phyloP scores from a whole-genome alignment of 2,888 invertebrate species.

The Galeopsomyia nigrocyanea region DNA sequence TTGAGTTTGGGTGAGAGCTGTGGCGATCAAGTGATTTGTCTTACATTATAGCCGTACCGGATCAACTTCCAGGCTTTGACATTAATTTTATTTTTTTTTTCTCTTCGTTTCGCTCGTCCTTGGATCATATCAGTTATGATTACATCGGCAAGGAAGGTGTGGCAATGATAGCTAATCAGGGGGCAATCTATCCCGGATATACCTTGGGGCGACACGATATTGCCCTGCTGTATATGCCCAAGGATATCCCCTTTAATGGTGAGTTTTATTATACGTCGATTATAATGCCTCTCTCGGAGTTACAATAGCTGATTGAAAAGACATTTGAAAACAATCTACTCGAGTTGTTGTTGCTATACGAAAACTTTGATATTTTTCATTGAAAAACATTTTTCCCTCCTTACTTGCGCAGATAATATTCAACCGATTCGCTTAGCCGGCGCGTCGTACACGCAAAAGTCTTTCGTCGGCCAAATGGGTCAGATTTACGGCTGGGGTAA shows the following conservation, averaged over 20 bases:
- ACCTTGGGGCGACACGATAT: conserved; percentile 49
- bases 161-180: conserved; percentile 50
- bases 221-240: conserved; percentile 53
- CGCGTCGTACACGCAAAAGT: not conserved
- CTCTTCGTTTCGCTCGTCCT: not conserved
- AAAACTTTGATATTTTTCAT: not conserved
- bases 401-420: conserved; percentile 46
- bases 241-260: conserved; percentile 53
- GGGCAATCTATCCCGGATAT: conserved; percentile 50
- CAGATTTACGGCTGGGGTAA: conserved; percentile 54
- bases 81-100: not conserved
- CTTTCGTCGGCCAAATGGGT: conserved; percentile 22
- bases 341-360: too few species aligned
- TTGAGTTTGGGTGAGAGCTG: conserved; percentile 39
- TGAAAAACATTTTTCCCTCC: not conserved
- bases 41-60: not conserved
- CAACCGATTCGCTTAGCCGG: conserved; percentile 49
- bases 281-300: too few species aligned
- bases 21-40: not conserved
- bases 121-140: conserved; percentile 39
- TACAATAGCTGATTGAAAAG: too few species aligned
- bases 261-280: conserved; percentile 16
- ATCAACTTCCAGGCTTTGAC: not conserved
- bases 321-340: too few species aligned
- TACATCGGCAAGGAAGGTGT: conserved; percentile 48